phyloP scores from a whole-genome alignment of 2,113 vertebrate genomes.

The Hippocampus barbouri region DNA sequence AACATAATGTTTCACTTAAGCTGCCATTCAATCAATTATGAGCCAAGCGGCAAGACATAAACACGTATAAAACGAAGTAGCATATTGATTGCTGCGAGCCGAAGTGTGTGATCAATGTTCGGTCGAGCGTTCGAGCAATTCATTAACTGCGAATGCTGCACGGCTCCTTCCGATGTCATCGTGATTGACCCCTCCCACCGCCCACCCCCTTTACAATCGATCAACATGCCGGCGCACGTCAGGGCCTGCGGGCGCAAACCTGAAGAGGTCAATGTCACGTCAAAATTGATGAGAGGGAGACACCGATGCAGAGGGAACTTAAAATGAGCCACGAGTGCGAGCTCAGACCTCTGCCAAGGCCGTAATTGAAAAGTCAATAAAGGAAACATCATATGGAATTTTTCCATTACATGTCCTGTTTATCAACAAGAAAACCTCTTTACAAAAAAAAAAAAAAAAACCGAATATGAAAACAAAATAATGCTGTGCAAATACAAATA shows the following conservation, averaged over 20 bases:
- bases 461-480: too few species aligned
- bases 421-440: too few species aligned
- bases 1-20: neutral
- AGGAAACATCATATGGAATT: neutral
- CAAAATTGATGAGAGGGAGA: neutral
- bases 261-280: neutral
- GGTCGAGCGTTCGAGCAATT: neutral
- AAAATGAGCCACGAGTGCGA: neutral
- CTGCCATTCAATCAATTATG: neutral
- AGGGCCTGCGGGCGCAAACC: neutral
- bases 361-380: too few species aligned
- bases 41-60: neutral
- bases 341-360: neutral
- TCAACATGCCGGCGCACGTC: neutral
- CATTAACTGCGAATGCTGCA: neutral
- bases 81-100: neutral
- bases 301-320: neutral
- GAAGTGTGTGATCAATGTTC: neutral
- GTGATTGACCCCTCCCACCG: neutral
- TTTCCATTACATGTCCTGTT: neutral
- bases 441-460: too few species aligned
- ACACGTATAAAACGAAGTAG: neutral
- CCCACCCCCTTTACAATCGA: neutral
- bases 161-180: neutral
- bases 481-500: too few species aligned